phyloP scores from a whole-genome alignment of 2,113 vertebrate species.

The Tetrax tetrax region DNA sequence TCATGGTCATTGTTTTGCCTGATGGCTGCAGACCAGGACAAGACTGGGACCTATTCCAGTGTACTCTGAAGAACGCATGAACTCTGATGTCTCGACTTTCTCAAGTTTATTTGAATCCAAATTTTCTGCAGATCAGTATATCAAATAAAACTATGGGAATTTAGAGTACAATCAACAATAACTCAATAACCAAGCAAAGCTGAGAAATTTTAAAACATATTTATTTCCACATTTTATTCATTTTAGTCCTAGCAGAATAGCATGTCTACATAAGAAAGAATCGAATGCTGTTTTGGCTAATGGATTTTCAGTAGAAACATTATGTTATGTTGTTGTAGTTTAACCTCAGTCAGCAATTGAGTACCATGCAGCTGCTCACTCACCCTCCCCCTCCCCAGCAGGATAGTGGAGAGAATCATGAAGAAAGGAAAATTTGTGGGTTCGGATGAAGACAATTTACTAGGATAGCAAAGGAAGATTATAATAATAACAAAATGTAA shows the following conservation, averaged over 20 bases:
- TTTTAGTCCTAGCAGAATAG: background rate
- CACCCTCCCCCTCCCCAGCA: too few species aligned
- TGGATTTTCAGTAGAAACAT: background rate
- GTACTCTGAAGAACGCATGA: background rate
- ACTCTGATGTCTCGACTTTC: background rate
- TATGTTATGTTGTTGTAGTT: background rate
- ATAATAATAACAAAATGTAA: too few species aligned
- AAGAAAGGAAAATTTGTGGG: too few species aligned
- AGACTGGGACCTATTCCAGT: background rate
- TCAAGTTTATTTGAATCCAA: background rate
- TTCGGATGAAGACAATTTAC: too few species aligned
- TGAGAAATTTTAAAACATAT: background rate
- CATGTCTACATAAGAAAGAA: background rate
- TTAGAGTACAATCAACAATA: background rate
- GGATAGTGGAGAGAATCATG: too few species aligned
- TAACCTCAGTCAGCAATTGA: too few species aligned
- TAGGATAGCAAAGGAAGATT: too few species aligned
- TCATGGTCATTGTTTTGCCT: background rate
- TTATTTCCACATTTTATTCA: slow-evolving; percentile 5
- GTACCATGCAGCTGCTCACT: too few species aligned
- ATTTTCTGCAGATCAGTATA: background rate
- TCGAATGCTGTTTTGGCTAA: background rate
- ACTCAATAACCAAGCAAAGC: background rate
- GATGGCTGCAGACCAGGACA: background rate
- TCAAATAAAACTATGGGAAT: background rate